Evolutionary conservation across 1,140 invertebrate species (phyloP).

Genomic region (Anastatus disparis): DNA sequence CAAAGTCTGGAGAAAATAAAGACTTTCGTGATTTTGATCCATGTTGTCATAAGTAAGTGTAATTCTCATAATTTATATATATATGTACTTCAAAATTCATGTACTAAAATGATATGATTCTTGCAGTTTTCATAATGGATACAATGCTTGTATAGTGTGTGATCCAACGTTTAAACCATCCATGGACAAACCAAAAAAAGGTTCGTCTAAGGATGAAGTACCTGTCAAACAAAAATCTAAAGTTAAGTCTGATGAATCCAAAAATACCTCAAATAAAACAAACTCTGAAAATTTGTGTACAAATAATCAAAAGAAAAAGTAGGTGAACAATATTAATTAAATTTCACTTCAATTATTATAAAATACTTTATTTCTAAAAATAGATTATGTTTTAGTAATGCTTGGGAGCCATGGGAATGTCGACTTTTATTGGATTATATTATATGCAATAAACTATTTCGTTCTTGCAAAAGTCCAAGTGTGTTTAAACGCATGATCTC

Average conservation of each 20-base stretch:
- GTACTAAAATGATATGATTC: not conserved
- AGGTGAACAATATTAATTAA: not conserved
- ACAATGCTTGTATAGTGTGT: slow-evolving; percentile 21
- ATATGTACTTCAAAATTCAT: no score
- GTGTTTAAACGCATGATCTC: slow-evolving; percentile 26
- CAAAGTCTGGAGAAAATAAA: slow-evolving; percentile 24
- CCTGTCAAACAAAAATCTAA: not conserved
- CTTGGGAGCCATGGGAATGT: slow-evolving; percentile 35
- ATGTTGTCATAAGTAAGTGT: slow-evolving; percentile 30
- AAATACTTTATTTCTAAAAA: not conserved
- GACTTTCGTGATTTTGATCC: slow-evolving; percentile 36
- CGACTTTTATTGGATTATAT: slow-evolving; percentile 29
- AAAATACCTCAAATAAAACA: not conserved
- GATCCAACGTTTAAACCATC: slow-evolving; percentile 21
- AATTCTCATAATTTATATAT: no score
- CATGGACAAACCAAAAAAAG: not conserved
- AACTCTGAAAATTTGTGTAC: not conserved
- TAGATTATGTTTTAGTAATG: not conserved
- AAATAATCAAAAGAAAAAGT: not conserved
- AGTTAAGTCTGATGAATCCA: not conserved
- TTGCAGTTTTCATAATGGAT: slow-evolving; percentile 34
- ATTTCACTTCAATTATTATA: not conserved
- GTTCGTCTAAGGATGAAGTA: no score
- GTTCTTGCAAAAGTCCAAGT: slow-evolving; percentile 18
- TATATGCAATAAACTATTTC: slow-evolving; percentile 23